These are phyloP conservation scores for Graptemys geographica DNA, from an alignment of 2,797 vertebrate species.

Conservation along the genomic window DNA sequence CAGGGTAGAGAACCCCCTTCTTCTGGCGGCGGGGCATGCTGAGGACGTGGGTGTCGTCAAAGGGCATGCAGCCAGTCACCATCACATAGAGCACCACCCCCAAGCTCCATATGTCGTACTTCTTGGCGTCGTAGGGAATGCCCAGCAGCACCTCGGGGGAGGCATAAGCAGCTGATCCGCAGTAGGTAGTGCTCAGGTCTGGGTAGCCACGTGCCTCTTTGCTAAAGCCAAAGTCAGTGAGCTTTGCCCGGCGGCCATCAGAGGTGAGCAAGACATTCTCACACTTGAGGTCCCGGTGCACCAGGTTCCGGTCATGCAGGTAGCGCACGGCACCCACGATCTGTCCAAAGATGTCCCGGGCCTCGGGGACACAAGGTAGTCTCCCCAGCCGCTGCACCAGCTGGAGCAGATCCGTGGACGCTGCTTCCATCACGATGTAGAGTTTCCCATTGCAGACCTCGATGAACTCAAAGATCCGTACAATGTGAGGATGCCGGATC, in stretches of 20 bases:
- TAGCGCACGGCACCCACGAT: slow-evolving; percentile 81
- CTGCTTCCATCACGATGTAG: slow-evolving; percentile 86
- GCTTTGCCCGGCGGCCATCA: slow-evolving; percentile 77
- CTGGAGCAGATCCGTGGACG: slow-evolving; percentile 80
- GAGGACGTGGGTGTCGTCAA: slow-evolving; percentile 75
- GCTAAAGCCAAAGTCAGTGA: slow-evolving; percentile 84
- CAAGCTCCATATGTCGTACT: slow-evolving; percentile 85
- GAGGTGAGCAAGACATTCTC: slow-evolving; percentile 84
- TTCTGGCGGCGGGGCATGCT: slow-evolving; percentile 79
- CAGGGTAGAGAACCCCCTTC: slow-evolving; percentile 77
- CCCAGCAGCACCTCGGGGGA: slow-evolving; percentile 83
- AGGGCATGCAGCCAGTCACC: slow-evolving; percentile 84
- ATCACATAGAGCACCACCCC: slow-evolving; percentile 86
- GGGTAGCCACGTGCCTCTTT: slow-evolving; percentile 74
- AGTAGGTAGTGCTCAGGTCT: slow-evolving; percentile 83
- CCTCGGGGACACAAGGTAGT: slow-evolving; percentile 71
- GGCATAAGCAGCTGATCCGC: slow-evolving; percentile 81
- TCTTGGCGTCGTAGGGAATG: slow-evolving; percentile 84
- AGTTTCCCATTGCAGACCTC: slow-evolving; percentile 79
- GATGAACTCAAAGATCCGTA: slow-evolving; percentile 81
- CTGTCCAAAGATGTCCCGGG: slow-evolving; percentile 82
- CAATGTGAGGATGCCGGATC: slow-evolving; percentile 82
- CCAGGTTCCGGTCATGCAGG: slow-evolving; percentile 82
- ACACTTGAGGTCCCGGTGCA: slow-evolving; percentile 86
- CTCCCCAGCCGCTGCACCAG: slow-evolving; percentile 74